Conservation (phyloP, 2,797 vertebrate species). For the Loris lydekkerianus region DNA sequence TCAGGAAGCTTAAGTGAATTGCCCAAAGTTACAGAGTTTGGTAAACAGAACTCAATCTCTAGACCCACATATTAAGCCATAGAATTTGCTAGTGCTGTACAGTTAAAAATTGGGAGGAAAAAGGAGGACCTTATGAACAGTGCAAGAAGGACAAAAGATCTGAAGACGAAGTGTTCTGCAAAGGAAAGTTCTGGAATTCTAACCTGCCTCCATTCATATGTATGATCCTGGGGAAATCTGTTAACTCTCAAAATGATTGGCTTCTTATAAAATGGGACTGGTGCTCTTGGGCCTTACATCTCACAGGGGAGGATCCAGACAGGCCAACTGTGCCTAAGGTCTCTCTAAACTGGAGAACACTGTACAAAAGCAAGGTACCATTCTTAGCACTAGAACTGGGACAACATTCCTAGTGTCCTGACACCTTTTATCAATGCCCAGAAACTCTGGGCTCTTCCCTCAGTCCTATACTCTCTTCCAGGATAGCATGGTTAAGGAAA, state of each 20-base stretch:
- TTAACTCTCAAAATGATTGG: neutral
- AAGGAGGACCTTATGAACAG: neutral
- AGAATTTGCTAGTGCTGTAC: neutral
- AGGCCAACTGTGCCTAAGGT: neutral
- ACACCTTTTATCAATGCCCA: neutral
- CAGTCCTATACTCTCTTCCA: neutral
- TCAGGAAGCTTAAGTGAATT: neutral
- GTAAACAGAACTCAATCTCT: neutral
- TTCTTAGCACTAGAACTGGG: neutral
- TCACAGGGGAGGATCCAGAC: neutral
- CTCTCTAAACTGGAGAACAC: neutral
- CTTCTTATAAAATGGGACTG: conserved; percentile 28
- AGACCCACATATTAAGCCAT: neutral
- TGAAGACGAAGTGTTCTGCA: neutral
- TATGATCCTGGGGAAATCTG: neutral
- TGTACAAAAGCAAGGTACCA: neutral
- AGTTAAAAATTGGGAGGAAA: neutral
- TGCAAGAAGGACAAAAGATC: neutral
- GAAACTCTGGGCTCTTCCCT: neutral
- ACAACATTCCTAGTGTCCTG: neutral
- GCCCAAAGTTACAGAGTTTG: neutral
- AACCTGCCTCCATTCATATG: neutral
- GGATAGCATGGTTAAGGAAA: neutral
- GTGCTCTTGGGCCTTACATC: neutral
- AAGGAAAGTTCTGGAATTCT: neutral